Evolutionary conservation across 2,797 vertebrate genomes (phyloP).

Genomic region (Danio kyathit): DNA sequence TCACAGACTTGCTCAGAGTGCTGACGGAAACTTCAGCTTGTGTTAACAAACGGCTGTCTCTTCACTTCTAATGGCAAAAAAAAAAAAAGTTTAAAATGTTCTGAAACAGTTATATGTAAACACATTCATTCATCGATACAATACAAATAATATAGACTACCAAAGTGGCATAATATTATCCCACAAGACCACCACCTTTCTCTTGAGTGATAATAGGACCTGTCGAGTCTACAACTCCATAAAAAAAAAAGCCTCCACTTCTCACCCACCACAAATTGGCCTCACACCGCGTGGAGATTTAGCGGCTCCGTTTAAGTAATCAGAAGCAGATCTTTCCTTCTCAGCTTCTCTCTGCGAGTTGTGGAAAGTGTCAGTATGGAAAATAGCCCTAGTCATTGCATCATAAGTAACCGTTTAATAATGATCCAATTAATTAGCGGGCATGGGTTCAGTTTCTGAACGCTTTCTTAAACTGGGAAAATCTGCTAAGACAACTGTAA

Average conservation of each 20-base stretch:
- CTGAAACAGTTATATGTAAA: neutral
- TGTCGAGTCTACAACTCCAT: constrained; percentile 78
- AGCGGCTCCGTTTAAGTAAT: constrained; percentile 84
- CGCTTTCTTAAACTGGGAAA: neutral
- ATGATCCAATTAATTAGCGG: constrained; percentile 58
- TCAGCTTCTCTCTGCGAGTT: constrained; percentile 10
- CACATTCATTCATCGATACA: neutral
- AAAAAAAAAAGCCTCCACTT: constrained; percentile 64
- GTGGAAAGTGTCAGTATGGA: constrained; percentile 60
- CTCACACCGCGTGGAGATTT: constrained; percentile 81
- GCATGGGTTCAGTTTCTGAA: constrained; percentile 25
- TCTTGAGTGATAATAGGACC: constrained; percentile 71
- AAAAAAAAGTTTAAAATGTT: neutral
- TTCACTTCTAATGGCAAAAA: neutral
- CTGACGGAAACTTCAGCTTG: constrained; percentile 37
- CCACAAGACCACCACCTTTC: constrained; percentile 12
- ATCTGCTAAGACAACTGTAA: neutral
- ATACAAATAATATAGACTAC: neutral
- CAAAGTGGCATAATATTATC: neutral
- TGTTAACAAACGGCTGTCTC: neutral
- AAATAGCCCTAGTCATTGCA: constrained; percentile 51
- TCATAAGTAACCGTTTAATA: constrained; percentile 53
- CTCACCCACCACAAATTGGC: constrained; percentile 79
- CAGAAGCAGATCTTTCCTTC: constrained; percentile 75
- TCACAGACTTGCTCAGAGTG: neutral